Base-by-base conservation (phyloP, 2,888 invertebrate species). In the Ommatoiulus sabulosus region DNA sequence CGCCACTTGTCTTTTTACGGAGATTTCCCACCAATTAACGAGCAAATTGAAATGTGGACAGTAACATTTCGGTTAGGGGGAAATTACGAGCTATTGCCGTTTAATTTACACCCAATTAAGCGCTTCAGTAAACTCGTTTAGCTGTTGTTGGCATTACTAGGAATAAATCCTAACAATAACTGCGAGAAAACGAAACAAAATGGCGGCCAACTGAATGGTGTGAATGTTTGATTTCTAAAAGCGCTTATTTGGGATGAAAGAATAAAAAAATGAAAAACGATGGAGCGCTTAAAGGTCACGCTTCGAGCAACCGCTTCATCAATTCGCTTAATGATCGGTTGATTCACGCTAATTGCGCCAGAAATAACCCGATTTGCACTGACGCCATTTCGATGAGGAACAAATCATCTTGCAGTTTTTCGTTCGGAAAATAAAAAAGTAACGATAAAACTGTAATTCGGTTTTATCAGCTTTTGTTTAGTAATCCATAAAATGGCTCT, bases 401-500 rank as follows among this genome's bases (percentile, higher is more conserved):
- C 72, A 63, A n/a, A 72, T 72, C n/a, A 12, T 72, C 24, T 20
- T 24, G 72, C 24, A n/a, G 24, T 72, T 24, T 7, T 72, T 72
- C 72, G 5, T 24, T 72, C 24, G 24, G 10, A 72, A 72, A 72
- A 7, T 12, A 57, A 72, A 72, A 72, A 72, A 72, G 10, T 72
- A 72, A 72, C 72, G 24, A 63, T 63, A 63, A 63, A 63, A n/a
- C 63, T n/a, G 72, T 24, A 24, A 24, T 72, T 72, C 24, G 72
- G 72, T 24, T 72, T 72, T 72, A 72, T 72, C 72, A 72, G 72
- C 72, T n/a, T 72, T 72, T 72, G 72, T 17, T 72, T 72, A 72
- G 72, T 72, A 72, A n/a, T 72, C 72, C 24, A 72, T 72, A 72
- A 24, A n/a, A 72, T 72, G 72, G 24, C 24, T 24, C 72, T 72